These are phyloP conservation scores for Passer domesticus DNA, from an alignment of 2,113 vertebrate species.

Conservation along the genomic window DNA sequence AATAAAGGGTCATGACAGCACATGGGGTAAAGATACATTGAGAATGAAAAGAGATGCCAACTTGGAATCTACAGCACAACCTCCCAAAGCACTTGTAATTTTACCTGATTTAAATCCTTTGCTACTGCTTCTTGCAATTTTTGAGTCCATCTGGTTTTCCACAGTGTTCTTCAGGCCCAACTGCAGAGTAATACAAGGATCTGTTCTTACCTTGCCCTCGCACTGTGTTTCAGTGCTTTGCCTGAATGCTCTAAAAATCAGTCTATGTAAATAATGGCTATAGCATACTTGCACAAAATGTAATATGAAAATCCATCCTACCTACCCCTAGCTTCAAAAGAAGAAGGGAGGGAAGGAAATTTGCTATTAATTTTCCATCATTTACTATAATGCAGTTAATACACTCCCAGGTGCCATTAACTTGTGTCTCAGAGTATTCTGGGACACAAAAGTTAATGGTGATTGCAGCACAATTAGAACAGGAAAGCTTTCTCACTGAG, in stretches of 20 bases:
- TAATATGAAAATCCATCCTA: not conserved
- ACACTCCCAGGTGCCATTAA: not conserved
- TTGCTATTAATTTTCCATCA: not conserved
- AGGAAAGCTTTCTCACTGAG: not conserved
- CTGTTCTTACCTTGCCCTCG: not conserved
- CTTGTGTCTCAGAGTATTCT: not conserved
- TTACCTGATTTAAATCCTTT: not conserved
- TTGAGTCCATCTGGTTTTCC: conserved; percentile 5
- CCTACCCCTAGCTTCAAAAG: not conserved
- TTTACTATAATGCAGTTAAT: not conserved
- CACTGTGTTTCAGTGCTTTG: not conserved
- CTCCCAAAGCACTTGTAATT: not conserved
- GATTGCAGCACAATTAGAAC: not conserved
- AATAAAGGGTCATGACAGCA: conserved; percentile 22
- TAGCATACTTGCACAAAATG: not conserved
- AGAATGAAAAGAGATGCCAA: conserved; percentile 6
- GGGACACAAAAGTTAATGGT: not conserved
- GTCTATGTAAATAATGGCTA: not conserved
- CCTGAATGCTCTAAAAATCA: not conserved
- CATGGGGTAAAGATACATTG: not conserved
- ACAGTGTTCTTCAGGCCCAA: not conserved
- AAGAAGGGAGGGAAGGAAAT: not conserved
- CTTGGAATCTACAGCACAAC: not conserved
- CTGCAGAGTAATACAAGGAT: not conserved
- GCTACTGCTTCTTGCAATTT: not conserved